These are phyloP conservation scores for Drosophila saltans DNA, from an alignment of 1,140 invertebrate species.

Conservation along the genomic window DNA sequence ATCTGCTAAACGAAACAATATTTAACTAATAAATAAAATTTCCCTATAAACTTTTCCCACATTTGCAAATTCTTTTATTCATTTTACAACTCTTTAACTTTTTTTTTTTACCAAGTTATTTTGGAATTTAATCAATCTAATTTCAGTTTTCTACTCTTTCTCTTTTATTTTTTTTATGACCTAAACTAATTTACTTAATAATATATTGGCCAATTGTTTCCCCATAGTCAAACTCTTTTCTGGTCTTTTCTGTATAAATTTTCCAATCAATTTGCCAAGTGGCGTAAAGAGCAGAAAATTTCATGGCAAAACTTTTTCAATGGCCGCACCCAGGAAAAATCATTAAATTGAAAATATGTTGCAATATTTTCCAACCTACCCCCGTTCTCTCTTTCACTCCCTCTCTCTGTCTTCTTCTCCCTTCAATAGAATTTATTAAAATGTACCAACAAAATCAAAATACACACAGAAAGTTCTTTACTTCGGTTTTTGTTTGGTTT, in stretches of 20 bases:
- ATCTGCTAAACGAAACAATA: no score
- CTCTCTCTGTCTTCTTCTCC: not conserved
- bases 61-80: no score
- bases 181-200: constrained; percentile 26
- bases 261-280: constrained; percentile 60
- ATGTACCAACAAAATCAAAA: constrained; percentile 39
- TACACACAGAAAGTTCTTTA: constrained; percentile 18
- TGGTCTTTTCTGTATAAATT: constrained; percentile 28
- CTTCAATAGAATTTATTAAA: constrained; percentile 62
- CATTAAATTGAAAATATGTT: constrained; percentile 30
- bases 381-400: not conserved
- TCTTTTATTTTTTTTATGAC: not conserved
- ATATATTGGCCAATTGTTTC: constrained; percentile 30
- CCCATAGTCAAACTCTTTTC: not conserved
- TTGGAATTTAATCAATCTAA: not conserved
- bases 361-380: constrained; percentile 6
- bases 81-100: not conserved
- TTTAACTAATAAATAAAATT: no score
- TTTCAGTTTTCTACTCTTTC: no score
- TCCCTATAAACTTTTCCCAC: no score
- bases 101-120: not conserved
- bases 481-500: constrained; percentile 30
- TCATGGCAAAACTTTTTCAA: constrained; percentile 54
- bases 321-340: constrained; percentile 22
- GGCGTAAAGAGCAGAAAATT: constrained; percentile 31